These are phyloP conservation scores for Martes martes DNA, from an alignment of 2,113 vertebrate species.

Conservation along the genomic window DNA sequence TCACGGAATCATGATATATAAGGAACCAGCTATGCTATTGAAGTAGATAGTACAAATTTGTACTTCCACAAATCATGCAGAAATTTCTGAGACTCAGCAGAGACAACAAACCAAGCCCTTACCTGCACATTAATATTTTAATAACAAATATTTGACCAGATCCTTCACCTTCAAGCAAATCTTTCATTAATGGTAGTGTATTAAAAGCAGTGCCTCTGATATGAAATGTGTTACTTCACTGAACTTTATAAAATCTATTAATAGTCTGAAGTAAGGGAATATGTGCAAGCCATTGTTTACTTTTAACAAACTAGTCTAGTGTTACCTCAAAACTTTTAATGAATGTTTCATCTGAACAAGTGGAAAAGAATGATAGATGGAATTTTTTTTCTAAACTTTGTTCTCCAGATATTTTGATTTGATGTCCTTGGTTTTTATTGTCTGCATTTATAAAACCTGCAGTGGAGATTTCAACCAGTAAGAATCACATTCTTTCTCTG, in stretches of 20 bases:
- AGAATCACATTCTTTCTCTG: not conserved
- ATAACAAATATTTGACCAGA: slow-evolving; percentile 1
- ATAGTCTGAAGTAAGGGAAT: not conserved
- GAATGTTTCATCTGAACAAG: not conserved
- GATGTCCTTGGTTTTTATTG: not conserved
- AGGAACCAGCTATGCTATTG: not conserved
- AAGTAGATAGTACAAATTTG: not conserved
- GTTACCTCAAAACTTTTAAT: not conserved
- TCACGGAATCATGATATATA: not conserved
- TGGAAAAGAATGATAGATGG: not conserved
- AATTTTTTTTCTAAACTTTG: not conserved
- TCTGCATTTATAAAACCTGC: slow-evolving; percentile 3
- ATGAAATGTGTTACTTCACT: not conserved
- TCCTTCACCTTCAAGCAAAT: not conserved
- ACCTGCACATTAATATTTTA: not conserved
- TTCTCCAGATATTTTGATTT: slow-evolving; percentile 1
- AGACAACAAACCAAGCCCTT: not conserved
- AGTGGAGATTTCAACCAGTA: not conserved
- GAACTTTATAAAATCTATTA: not conserved
- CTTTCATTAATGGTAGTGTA: not conserved
- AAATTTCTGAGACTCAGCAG: not conserved
- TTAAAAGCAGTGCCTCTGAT: slow-evolving; percentile 7
- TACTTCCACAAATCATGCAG: not conserved
- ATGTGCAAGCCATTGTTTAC: not conserved
- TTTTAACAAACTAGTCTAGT: not conserved